Percentiles rank a stretch among this genome's conserved stretches.
These are phyloP conservation scores for Melinaea marsaeus DNA, from an alignment of 2,888 invertebrate species.

Conservation along the genomic window DNA sequence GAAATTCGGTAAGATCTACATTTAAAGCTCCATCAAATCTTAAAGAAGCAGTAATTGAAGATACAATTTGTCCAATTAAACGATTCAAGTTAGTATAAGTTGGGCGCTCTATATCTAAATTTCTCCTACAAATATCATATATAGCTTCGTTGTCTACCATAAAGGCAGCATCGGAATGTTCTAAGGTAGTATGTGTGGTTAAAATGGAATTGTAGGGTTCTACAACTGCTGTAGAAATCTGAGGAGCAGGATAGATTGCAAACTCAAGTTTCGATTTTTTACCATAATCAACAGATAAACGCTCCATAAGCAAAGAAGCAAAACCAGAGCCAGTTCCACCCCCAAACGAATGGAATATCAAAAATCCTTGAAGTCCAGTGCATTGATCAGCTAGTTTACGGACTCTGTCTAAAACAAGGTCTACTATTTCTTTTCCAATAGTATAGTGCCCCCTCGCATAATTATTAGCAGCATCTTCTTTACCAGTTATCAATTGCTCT, in stretches of 20 bases:
- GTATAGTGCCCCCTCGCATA: constrained; percentile 98
- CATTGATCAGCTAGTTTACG: constrained; percentile 93
- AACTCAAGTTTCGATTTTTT: constrained; percentile 97
- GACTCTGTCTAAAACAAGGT: constrained; percentile 90
- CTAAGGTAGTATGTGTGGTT: constrained; percentile 95
- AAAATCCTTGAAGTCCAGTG: constrained; percentile 93
- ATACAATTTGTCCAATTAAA: constrained; percentile 95
- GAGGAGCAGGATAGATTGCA: constrained; percentile 96
- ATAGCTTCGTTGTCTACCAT: constrained; percentile 96
- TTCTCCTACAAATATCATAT: constrained; percentile 94
- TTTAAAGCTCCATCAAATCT: constrained; percentile 95
- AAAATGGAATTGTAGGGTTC: constrained; percentile 98
- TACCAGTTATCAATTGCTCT: constrained; percentile 96
- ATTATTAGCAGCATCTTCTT: constrained; percentile 98
- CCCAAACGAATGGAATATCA: constrained; percentile 96
- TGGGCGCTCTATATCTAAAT: constrained; percentile 95
- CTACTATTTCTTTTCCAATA: constrained; percentile 95
- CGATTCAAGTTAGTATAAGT: constrained; percentile 97
- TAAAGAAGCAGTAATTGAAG: constrained; percentile 93
- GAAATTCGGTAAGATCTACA: constrained; percentile 95
- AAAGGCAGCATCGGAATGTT: constrained; percentile 96
- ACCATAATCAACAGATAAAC: constrained; percentile 95
- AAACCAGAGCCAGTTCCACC: constrained; percentile 97
- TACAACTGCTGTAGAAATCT: constrained; percentile 91
- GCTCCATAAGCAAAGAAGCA: constrained; percentile 95